Evolutionary conservation across 2,113 vertebrate species (phyloP).

Genomic region (Melanocharis versteri): DNA sequence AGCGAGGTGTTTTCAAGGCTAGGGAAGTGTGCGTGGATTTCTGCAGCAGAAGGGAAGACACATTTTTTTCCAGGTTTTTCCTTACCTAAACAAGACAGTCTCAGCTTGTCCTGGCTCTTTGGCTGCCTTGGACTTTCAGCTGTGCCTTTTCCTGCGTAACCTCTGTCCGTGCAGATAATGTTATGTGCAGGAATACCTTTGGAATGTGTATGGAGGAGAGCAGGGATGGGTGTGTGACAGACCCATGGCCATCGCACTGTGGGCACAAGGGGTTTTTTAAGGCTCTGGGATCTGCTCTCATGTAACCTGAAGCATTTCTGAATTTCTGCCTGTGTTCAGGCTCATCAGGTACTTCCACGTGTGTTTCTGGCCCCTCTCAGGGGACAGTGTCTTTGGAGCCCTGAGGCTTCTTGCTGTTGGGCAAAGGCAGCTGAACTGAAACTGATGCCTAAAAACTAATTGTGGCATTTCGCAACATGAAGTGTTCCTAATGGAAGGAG

Average conservation of each 20-base stretch:
- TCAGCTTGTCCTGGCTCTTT: background rate
- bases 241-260: rapidly evolving
- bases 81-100: background rate
- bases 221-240: rapidly evolving
- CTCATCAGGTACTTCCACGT: background rate
- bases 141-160: background rate
- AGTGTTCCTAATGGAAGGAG: background rate
- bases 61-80: background rate
- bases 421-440: background rate
- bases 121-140: background rate
- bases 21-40: background rate
- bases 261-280: rapidly evolving
- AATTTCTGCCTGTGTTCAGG: background rate
- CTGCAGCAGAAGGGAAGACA: background rate
- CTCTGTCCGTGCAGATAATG: rapidly evolving
- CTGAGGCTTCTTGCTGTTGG: background rate
- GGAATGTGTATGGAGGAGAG: background rate
- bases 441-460: background rate
- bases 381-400: background rate
- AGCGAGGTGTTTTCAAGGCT: background rate
- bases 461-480: background rate
- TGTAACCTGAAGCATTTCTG: background rate
- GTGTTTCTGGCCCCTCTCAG: background rate
- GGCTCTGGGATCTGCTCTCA: background rate
- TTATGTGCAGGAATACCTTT: background rate